These are phyloP conservation scores for Benitochromis conjunctus DNA, from an alignment of 2,113 vertebrate genomes.

Conservation along the genomic window DNA sequence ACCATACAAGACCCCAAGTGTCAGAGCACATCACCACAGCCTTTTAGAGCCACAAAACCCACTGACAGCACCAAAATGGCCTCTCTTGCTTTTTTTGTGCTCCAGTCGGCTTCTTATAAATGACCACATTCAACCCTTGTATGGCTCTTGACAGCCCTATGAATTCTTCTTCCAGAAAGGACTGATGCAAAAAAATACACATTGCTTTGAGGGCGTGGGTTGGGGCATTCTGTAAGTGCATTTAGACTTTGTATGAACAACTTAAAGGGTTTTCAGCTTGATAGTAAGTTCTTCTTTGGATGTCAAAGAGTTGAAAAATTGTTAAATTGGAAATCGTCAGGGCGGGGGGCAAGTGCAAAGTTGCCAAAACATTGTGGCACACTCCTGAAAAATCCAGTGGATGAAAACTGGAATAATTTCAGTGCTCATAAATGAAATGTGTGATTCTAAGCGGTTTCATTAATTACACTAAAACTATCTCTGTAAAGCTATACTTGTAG, in stretches of 20 bases:
- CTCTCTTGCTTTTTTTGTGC: constrained; percentile 61
- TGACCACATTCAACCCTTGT: constrained; percentile 56
- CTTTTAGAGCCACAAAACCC: constrained; percentile 72
- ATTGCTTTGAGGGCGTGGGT: not conserved
- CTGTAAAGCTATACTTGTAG: not conserved
- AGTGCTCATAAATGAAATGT: not conserved
- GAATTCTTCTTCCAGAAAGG: constrained; percentile 57
- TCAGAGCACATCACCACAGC: constrained; percentile 70
- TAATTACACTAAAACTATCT: constrained; percentile 32
- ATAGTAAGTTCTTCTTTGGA: constrained; percentile 15
- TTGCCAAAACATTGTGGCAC: constrained; percentile 17
- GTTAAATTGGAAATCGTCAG: not conserved
- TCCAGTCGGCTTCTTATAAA: constrained; percentile 54
- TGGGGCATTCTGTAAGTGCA: constrained; percentile 10
- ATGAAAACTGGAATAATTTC: not conserved
- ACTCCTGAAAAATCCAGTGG: not conserved
- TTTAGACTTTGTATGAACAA: constrained; percentile 31
- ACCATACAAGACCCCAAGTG: constrained; percentile 61
- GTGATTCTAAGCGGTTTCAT: not conserved
- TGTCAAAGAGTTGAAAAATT: constrained; percentile 15
- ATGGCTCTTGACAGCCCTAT: constrained; percentile 46
- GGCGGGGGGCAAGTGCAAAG: not conserved
- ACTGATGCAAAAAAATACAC: constrained; percentile 36
- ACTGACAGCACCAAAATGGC: constrained; percentile 73
- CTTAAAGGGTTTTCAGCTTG: constrained; percentile 35